Percentiles rank a stretch among this genome's conserved stretches.
phyloP scores from a whole-genome alignment of 1,140 invertebrate genomes.

The Phymastichus coffea region DNA sequence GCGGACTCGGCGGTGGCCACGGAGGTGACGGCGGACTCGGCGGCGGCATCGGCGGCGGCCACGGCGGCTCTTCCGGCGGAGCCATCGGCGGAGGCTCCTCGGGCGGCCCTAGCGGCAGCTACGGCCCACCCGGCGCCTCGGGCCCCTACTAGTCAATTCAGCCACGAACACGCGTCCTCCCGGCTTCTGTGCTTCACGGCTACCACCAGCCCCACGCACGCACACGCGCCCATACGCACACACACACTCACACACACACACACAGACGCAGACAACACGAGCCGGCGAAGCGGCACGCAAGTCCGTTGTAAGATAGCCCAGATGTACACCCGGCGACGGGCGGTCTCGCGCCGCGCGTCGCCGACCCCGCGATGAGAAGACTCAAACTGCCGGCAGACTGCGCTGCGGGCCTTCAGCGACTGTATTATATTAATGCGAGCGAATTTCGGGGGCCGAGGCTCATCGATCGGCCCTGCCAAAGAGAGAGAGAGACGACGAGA shows the following conservation, averaged over 20 bases:
- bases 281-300: constrained; percentile 35
- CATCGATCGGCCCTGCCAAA: no score
- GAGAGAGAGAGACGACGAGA: neutral
- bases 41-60: constrained; percentile 41
- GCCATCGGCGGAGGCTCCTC: constrained; percentile 35
- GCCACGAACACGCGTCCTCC: constrained; percentile 26
- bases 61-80: constrained; percentile 48
- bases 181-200: constrained; percentile 34
- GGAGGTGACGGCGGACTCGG: constrained; percentile 46
- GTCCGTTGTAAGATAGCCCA: constrained; percentile 36
- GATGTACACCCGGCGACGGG: constrained; percentile 4
- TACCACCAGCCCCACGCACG: constrained; percentile 16
- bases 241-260: neutral
- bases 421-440: constrained; percentile 40
- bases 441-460: no score
- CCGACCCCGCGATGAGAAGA: neutral
- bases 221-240: constrained; percentile 32
- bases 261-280: neutral
- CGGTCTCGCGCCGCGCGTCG: no score
- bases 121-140: constrained; percentile 63
- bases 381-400: neutral
- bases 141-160: constrained; percentile 56
- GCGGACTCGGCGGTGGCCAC: constrained; percentile 45
- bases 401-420: constrained; percentile 35
- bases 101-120: constrained; percentile 61